Percentiles rank a stretch among this genome's conserved stretches.
Evolutionary conservation across 1,140 invertebrate species (phyloP).

Genomic region (Zaprionus gabonicus): DNA sequence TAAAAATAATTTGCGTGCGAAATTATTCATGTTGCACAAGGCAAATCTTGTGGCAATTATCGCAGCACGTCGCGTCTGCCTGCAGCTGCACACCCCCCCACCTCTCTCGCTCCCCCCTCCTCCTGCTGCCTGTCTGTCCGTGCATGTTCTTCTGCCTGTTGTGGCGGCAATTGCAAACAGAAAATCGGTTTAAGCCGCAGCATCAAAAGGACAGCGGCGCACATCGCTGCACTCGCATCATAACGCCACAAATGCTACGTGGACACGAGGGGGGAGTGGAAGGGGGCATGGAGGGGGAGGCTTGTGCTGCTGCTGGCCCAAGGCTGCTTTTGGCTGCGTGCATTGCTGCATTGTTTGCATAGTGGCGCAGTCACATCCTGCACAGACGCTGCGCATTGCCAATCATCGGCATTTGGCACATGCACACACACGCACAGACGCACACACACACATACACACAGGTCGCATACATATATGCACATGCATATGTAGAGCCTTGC

Average conservation of each 20-base stretch:
- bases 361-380: constrained; percentile 26
- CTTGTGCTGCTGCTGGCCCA: constrained; percentile 12
- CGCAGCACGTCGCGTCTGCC: constrained; percentile 48
- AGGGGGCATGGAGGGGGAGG: neutral
- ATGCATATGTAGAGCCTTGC: neutral
- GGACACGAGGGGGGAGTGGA: neutral
- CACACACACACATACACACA: neutral
- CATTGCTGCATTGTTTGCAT: constrained; percentile 30
- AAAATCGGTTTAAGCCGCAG: constrained; percentile 76
- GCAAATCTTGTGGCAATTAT: constrained; percentile 77
- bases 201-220: constrained; percentile 68
- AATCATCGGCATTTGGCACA: constrained; percentile 50
- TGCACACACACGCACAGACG: constrained; percentile 27
- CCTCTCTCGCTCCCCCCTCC: neutral
- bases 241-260: constrained; percentile 12
- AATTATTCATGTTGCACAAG: constrained; percentile 69
- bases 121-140: constrained; percentile 3
- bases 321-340: constrained; percentile 27
- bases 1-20: constrained; percentile 73
- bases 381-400: constrained; percentile 57
- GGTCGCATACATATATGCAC: too few species aligned
- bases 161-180: constrained; percentile 63
- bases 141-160: constrained; percentile 21
- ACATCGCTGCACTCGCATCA: constrained; percentile 46
- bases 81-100: constrained; percentile 23